A percentile compares a stretch with the other conserved stretches of the same genome.
phyloP scores from a whole-genome alignment of 2,797 vertebrate genomes.

The Oryzias sinensis region DNA sequence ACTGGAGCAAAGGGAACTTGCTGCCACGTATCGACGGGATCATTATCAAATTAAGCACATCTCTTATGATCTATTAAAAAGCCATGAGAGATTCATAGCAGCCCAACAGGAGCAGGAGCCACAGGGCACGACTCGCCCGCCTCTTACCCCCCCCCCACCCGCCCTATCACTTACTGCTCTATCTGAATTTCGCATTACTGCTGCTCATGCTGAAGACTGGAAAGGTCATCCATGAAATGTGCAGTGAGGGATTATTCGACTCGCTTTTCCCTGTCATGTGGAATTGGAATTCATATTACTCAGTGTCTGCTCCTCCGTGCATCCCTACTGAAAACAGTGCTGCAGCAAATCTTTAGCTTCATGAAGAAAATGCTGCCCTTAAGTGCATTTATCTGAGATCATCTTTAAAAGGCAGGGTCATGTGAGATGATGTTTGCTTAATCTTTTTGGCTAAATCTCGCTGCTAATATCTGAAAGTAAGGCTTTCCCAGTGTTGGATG shows the following conservation, averaged over 20 bases:
- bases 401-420: too few species aligned
- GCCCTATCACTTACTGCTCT: conserved; percentile 43
- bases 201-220: conserved; percentile 46
- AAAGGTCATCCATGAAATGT: conserved; percentile 77
- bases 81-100: conserved; percentile 51
- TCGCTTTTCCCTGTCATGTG: conserved; percentile 52
- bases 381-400: too few species aligned
- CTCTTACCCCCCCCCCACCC: conserved; percentile 34
- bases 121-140: conserved; percentile 51
- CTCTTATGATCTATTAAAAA: conserved; percentile 62
- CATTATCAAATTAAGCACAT: conserved; percentile 66
- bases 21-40: conserved; percentile 51
- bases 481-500: too few species aligned
- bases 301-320: conserved; percentile 29
- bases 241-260: conserved; percentile 63
- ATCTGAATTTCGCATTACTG: conserved; percentile 63
- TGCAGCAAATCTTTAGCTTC: background rate
- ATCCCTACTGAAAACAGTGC: conserved; percentile 8
- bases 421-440: too few species aligned
- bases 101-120: conserved; percentile 38
- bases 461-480: too few species aligned
- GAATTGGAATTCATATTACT: conserved; percentile 66
- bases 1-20: conserved; percentile 5
- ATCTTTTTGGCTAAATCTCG: too few species aligned
- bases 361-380: background rate